Conservation (phyloP, 92 coral and sea anemone species). For the Bergia puertoricense region DNA sequence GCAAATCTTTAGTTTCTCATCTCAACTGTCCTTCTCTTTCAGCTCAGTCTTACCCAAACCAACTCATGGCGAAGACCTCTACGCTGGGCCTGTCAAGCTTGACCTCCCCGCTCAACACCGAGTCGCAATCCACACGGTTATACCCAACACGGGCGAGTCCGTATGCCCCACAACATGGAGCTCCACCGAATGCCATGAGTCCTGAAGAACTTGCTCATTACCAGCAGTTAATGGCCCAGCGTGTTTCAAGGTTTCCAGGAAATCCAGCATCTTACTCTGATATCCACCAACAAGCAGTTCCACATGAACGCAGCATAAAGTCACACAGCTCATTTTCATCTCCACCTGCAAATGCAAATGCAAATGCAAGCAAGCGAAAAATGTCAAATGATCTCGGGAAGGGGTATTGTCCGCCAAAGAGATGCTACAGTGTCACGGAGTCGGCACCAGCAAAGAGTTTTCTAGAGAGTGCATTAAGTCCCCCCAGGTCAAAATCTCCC, state of each 20-base stretch:
- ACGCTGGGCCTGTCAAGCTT: slow-evolving; percentile 28
- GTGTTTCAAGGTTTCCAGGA: slow-evolving; percentile 26
- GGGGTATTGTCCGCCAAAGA: slow-evolving; percentile 29
- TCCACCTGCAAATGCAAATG: background rate
- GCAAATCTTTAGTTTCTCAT: background rate
- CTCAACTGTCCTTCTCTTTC: background rate
- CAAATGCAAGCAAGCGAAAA: slow-evolving; percentile 1
- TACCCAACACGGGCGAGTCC: slow-evolving; percentile 3
- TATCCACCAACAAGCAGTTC: slow-evolving; percentile 8
- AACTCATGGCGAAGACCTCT: slow-evolving; percentile 25
- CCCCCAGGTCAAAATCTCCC: background rate
- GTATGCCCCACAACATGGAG: background rate
- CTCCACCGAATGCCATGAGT: background rate
- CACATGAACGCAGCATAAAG: slow-evolving; percentile 3
- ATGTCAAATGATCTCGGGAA: background rate
- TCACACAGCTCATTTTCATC: slow-evolving; percentile 8
- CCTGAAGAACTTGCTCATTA: slow-evolving; percentile 7
- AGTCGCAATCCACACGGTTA: background rate
- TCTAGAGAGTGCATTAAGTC: background rate
- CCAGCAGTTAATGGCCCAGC: background rate
- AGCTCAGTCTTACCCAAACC: slow-evolving; percentile 13
- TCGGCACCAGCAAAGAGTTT: background rate
- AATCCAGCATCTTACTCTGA: background rate
- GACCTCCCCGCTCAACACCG: slow-evolving; percentile 32
- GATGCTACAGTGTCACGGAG: slow-evolving; percentile 10